Evolutionary conservation across 1,140 invertebrate genomes (phyloP), one percentile per base, ranked within the genome.

Genomic region (Zeugodacus cucurbitae): DNA sequence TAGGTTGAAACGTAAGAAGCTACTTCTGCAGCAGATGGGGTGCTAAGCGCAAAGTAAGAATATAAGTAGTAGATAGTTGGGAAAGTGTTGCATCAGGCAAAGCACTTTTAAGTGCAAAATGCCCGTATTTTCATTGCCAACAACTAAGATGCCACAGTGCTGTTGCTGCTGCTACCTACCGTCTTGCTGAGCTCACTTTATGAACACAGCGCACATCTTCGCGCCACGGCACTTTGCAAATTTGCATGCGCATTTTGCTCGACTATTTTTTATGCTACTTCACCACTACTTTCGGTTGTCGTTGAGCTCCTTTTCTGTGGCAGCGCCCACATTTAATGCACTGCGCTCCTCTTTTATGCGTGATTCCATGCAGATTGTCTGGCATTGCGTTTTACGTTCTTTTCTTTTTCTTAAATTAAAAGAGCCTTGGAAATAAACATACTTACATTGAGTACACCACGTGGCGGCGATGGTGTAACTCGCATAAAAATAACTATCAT

Each of bases 91-190:
- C 64, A 70, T 70, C 32, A 70, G 17, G 64, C 64, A 32, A 70
- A 70, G 14, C 29, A 70, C 64, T 70, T 70, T 70, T 70, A 34
- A 70, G 64, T 29, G 11, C 64, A 29, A 70, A 70, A 70, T 70
- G 11, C 32, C 26, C 64, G 64, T 70, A 70, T 70, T 70, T 70
- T 70, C 64, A 70, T 70, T 70, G 64, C 64, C 64, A 70, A 70
- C 14, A 62, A 70, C 32, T 34, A 70, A 70, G 48, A 54, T 17
- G 58, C 7, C 58, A 62, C n/a, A 62, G 26, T 26, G 10, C 59
- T 8, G 59, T 29, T 62, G 3, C n/a, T n/a, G n/a, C 58, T 62
- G 20, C 32, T 62, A 11, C n/a, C 58, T 62, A 26, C 22, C n/a
- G 22, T 4, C 58, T 26, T 26, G 58, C 10, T 7, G 7, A 7